A percentile compares a stretch with the other conserved stretches of the same genome.
Conservation (phyloP, 2,797 vertebrate species). For the Remorina albescens region DNA sequence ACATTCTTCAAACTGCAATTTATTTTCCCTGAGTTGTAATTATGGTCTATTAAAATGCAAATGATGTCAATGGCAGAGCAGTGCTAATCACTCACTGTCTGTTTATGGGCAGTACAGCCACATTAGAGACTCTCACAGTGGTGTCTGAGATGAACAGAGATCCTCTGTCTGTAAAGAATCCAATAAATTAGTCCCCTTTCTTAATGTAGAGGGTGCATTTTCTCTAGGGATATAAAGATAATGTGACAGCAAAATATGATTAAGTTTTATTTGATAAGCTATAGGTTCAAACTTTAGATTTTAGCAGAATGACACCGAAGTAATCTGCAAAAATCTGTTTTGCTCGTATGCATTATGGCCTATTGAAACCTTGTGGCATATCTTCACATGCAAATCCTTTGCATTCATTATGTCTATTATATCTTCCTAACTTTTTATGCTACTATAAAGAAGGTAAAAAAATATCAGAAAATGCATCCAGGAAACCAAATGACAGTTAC, state of each 20-base stretch:
- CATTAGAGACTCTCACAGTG: conserved; percentile 67
- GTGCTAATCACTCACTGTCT: conserved; percentile 84
- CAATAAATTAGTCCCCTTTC: conserved; percentile 60
- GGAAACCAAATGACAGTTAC: no score
- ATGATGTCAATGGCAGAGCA: conserved; percentile 84
- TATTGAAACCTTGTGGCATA: not conserved
- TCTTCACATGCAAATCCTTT: not conserved
- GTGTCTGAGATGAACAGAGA: conserved; percentile 69
- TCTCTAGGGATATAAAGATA: conserved; percentile 26
- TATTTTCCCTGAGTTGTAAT: conserved; percentile 86
- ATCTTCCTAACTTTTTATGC: no score
- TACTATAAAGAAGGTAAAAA: no score
- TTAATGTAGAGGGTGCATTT: conserved; percentile 27
- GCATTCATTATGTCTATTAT: no score
- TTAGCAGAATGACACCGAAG: not conserved
- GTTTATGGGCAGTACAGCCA: conserved; percentile 81
- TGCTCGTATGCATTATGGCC: not conserved
- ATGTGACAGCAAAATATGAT: conserved; percentile 6
- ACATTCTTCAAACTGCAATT: conserved; percentile 86
- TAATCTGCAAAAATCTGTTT: not conserved
- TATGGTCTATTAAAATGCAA: conserved; percentile 88
- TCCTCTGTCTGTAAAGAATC: conserved; percentile 66
- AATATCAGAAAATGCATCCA: no score
- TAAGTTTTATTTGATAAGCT: not conserved
- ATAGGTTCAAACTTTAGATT: conserved; percentile 14